Evolutionary conservation across 2,113 vertebrate species (phyloP), one percentile per base, ranked within the genome.

Genomic region (Esox niger): DNA sequence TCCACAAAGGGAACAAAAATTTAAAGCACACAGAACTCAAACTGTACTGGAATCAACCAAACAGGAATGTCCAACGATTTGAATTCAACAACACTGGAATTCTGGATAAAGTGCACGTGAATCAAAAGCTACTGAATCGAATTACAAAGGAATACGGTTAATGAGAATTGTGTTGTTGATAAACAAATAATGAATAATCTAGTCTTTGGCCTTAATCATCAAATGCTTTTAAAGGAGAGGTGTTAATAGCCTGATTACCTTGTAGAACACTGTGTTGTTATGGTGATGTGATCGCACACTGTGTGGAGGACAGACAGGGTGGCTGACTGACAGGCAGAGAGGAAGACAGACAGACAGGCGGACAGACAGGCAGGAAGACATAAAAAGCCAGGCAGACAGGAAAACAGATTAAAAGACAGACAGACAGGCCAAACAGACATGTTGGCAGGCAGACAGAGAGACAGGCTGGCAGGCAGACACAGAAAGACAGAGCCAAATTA

Each of bases 91-190:
- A n/a, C n/a, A n/a, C n/a, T n/a, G n/a, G n/a, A n/a, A n/a, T n/a
- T n/a, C n/a, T n/a, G n/a, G n/a, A n/a, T n/a, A n/a, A n/a, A n/a
- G n/a, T n/a, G n/a, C n/a, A n/a, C n/a, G n/a, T n/a, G n/a, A n/a
- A n/a, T n/a, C n/a, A n/a, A n/a, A n/a, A n/a, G n/a, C n/a, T n/a
- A n/a, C n/a, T n/a, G n/a, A n/a, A n/a, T n/a, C 21, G 6, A 75
- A 79, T 86, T 43, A 17, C 17, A 4, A 43, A 17, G 11, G 13
- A n/a, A n/a, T 17, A 17, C 38, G 11, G 38, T 15, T 15, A 15
- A 17, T 17, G n/a, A 84, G 62, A 84, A 69, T 4, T 2, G 4
- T 15, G 4, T 49, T 33, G 13, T 43, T 43, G 13, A 15, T 65
- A 9, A 47, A 30, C 29, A 46, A 59, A 61, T 17, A 62, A 52